Evolutionary conservation across 2,113 vertebrate genomes (phyloP), one percentile per base, ranked within the genome.

Genomic region (Tachysurus fulvidraco): DNA sequence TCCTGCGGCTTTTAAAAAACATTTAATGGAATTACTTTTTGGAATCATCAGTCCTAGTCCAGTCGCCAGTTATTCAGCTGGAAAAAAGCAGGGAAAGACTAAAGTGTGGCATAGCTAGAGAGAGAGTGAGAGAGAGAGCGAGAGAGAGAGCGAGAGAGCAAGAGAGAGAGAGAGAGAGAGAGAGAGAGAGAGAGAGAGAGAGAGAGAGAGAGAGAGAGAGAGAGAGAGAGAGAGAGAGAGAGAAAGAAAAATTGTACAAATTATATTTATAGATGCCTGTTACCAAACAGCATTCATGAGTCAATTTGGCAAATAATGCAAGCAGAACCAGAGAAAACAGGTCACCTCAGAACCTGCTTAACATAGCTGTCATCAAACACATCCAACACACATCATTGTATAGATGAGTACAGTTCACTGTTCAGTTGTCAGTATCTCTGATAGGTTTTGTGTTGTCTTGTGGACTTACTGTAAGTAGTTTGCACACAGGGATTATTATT

Each of bases 1-100:
- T 95, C 89, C 91, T 93, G 91, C 91, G 92, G 93, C 93, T 95
- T 94, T 95, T 93, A 94, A 94, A 94, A 94, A 95, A 93, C 93
- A 94, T 95, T 94, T 94, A 95, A 94, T 91, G 90, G 91, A 94
- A 94, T 93, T 94, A 93, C 93, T 93, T 94, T 95, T 91, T 88
- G 89, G 91, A 91, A 91, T 92, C 93, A 93, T 93, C 91, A 88
- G 90, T 93, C 91, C 91, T 92, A 93, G 91, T 92, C 88, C 92
- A 87, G 91, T 90, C 93, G 88, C 92, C 83, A 91, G 88, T 88
- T 92, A 86, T 88, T 94, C 93, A 92, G 85, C 91, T 93, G 92
- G 92, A 93, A 94, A 94, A 77, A 85, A 88, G 83, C 85, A 90
- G 83, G 60, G 81, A 83, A 86, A 88, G 85, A 87, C 82, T 86